Evolutionary conservation across 92 coral and sea anemone genomes (phyloP), one percentile per base, ranked within the genome.

Genomic region (Phenganax marumi): DNA sequence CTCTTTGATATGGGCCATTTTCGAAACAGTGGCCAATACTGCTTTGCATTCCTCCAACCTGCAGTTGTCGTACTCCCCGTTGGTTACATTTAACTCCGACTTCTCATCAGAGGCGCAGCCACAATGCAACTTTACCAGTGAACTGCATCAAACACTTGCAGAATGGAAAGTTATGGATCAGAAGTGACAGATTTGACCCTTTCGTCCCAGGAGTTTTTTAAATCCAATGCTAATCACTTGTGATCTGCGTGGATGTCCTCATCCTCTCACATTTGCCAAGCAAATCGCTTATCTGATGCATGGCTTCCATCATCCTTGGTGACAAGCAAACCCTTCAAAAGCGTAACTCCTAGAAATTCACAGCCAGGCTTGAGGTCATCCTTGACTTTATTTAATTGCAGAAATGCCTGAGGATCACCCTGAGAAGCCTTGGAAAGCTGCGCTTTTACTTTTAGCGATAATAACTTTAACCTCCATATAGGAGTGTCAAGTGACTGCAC

Each of bases 41-140:
- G 77, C 87, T 73, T 76, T 52, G 24, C 87, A 76, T 16, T 79
- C 83, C 60, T 66, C 62, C 62, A 84, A 69, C 22, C 87, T 83
- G 50, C 75, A 84, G 52, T 52, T 22, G 12, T 84, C 87, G 83
- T 76, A 75, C 46, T 84, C 82, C 19, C 87, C 87, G 2, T 73
- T 56, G 22, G 19, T 25, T 43, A 71, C 56, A 51, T 39, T 50
- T 68, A 76, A 24, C 65, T 76, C 65, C 83, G 76, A 22, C 18
- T 19, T 73, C 19, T 68, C 87, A 53, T 77, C 87, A 24, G 50
- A 50, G 8, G 19, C 23, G 52, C 64, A 0, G 51, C 83, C 87
- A 60, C 81, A 84, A 8, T 84, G 86, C 19, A 84, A 50, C n/a
- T 57, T 47, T 46, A 73, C 86, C 7, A 84, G 74, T n/a, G n/a